These are phyloP conservation scores for Platalea minor DNA, from an alignment of 2,797 vertebrate genomes.

Conservation along the genomic window DNA sequence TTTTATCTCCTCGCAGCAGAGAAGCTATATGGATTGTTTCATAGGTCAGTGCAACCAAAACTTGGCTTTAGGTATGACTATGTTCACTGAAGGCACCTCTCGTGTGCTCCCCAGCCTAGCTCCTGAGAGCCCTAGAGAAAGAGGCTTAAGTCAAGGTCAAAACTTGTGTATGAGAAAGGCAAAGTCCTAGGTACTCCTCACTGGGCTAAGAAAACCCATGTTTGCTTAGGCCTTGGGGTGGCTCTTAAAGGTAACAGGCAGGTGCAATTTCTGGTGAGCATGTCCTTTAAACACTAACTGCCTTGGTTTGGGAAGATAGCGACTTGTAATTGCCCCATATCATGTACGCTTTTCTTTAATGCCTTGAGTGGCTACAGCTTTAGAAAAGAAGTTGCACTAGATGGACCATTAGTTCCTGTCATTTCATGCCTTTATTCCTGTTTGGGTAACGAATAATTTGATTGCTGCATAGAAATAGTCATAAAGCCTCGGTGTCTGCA, in stretches of 20 bases:
- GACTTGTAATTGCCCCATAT: neutral
- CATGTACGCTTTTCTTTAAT: neutral
- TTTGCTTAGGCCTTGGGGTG: neutral
- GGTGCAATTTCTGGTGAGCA: neutral
- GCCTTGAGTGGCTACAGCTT: neutral
- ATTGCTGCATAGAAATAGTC: neutral
- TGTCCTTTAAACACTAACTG: neutral
- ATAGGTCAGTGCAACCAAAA: neutral
- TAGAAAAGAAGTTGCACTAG: neutral
- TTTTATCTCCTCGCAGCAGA: neutral
- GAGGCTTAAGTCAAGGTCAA: neutral
- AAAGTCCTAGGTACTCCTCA: neutral
- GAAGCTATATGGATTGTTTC: neutral
- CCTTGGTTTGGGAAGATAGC: neutral
- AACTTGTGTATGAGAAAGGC: neutral
- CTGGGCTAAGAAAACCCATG: neutral
- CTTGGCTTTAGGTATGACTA: neutral
- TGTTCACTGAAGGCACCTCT: neutral
- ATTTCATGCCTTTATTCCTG: neutral
- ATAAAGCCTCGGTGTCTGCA: neutral
- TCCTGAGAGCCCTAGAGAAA: neutral
- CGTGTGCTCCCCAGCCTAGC: rapidly evolving
- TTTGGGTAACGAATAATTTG: neutral
- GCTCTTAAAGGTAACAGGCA: neutral
- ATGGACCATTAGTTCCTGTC: neutral